These are phyloP conservation scores for Okapia johnstoni DNA, from an alignment of 2,113 vertebrate genomes.

Conservation along the genomic window DNA sequence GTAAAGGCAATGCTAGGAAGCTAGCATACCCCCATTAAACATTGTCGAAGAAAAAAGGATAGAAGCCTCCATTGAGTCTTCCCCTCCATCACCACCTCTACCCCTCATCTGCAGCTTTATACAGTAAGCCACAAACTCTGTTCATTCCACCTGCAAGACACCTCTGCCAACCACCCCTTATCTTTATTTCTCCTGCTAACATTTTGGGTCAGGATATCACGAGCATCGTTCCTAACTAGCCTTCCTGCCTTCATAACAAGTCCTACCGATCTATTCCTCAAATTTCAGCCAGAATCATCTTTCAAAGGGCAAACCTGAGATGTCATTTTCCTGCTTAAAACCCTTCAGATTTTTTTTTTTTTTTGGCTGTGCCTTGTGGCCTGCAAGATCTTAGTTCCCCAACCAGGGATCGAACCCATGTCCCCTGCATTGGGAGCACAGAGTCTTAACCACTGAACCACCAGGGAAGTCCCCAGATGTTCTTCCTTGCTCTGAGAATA, in stretches of 20 bases:
- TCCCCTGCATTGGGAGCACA: background rate
- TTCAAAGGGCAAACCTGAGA: background rate
- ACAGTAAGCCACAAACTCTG: background rate
- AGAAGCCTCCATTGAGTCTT: background rate
- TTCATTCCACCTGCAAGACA: background rate
- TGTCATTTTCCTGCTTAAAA: background rate
- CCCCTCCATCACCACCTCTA: background rate
- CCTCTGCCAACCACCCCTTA: background rate
- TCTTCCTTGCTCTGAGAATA: background rate
- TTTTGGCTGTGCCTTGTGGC: background rate
- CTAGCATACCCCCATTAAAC: background rate
- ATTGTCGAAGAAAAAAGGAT: background rate
- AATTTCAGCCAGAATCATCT: background rate
- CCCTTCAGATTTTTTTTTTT: background rate
- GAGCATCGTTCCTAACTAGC: background rate
- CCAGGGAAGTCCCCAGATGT: background rate
- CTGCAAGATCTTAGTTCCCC: background rate
- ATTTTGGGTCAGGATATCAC: background rate
- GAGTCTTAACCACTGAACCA: background rate
- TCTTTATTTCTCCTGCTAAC: background rate
- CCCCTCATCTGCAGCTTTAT: too few relatives aligned
- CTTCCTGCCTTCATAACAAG: background rate
- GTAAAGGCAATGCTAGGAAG: background rate
- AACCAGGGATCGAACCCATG: fast-evolving
- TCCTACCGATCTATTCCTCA: background rate